These are phyloP conservation scores for Struthidea cinerea DNA, from an alignment of 2,113 vertebrate genomes.

Conservation along the genomic window DNA sequence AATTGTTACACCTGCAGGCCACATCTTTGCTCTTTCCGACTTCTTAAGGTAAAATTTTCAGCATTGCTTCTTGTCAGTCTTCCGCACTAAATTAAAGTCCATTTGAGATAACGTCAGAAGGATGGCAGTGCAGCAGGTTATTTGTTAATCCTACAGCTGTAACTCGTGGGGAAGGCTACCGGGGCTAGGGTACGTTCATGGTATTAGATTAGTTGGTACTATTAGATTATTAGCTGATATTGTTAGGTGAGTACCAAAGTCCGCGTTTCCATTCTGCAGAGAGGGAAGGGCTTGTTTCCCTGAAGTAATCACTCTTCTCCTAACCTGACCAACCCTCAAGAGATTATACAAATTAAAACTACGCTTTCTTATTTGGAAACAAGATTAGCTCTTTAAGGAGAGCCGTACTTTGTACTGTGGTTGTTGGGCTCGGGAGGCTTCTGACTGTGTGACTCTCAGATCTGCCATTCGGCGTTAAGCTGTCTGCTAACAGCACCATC, in stretches of 20 bases:
- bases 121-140: background rate
- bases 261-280: fast-evolving
- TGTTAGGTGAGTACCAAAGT: background rate
- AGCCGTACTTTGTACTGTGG: background rate
- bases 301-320: background rate
- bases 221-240: no score
- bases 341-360: background rate
- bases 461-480: background rate
- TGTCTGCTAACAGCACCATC: background rate
- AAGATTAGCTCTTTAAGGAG: background rate
- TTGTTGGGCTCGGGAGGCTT: background rate
- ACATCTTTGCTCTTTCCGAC: background rate
- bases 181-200: background rate
- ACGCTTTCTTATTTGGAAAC: background rate
- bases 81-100: background rate
- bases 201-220: background rate
- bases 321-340: background rate
- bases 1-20: background rate
- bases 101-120: background rate
- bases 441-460: background rate
- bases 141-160: background rate
- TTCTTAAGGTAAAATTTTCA: background rate
- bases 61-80: background rate
- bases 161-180: background rate
- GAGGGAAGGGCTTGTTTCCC: background rate